Evolutionary conservation across 2,797 vertebrate genomes (phyloP).

Genomic region (Urosaurus nigricauda): DNA sequence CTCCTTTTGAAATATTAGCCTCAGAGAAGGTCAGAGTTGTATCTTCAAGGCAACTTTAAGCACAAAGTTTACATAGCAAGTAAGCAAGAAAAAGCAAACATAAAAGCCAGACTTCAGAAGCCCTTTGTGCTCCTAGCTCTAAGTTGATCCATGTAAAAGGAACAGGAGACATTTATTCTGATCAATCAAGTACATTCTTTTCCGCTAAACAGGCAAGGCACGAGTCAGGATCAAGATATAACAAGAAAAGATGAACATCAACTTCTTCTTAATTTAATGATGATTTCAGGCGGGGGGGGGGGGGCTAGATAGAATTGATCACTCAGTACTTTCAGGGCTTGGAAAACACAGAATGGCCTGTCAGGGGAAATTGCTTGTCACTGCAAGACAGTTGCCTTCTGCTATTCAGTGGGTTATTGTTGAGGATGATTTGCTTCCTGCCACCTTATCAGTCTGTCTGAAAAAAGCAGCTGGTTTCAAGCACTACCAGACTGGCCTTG

Average conservation of each 20-base stretch:
- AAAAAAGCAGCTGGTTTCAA: neutral
- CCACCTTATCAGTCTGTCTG: neutral
- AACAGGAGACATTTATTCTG: neutral
- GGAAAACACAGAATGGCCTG: neutral
- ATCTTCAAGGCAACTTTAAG: neutral
- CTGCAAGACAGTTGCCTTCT: neutral
- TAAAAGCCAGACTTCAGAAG: neutral
- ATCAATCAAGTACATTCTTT: neutral
- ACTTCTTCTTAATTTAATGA: neutral
- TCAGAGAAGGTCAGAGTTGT: neutral
- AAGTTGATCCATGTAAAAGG: neutral
- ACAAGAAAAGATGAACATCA: neutral
- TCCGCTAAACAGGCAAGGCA: neutral
- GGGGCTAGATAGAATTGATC: neutral
- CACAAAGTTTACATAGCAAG: neutral
- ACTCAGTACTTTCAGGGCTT: neutral
- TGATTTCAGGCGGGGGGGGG: too few species aligned
- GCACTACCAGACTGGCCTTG: neutral
- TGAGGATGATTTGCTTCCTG: neutral
- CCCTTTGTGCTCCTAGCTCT: neutral
- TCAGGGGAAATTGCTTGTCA: neutral
- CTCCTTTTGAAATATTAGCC: neutral
- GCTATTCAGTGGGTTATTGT: accelerated
- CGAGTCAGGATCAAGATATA: neutral
- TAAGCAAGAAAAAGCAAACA: neutral